Evolutionary conservation across 2,113 vertebrate genomes (phyloP).

Genomic region (Pseudonaja textilis): DNA sequence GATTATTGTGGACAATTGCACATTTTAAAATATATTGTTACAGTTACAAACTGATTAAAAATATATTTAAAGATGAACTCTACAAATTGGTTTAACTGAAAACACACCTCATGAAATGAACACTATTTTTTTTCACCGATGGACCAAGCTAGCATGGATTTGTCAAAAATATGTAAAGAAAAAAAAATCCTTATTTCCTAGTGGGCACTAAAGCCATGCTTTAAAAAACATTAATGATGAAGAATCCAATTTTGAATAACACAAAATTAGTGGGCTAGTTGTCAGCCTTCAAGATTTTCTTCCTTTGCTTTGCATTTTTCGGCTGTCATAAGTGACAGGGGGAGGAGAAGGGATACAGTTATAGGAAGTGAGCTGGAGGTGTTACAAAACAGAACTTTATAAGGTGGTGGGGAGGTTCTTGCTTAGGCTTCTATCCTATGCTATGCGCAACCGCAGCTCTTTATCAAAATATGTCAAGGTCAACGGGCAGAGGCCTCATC

Average conservation of each 20-base stretch:
- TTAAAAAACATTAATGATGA: neutral
- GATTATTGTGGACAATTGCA: neutral
- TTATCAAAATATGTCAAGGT: too few relatives aligned
- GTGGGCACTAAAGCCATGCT: neutral
- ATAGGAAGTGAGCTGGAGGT: too few relatives aligned
- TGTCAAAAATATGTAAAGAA: neutral
- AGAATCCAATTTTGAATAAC: neutral
- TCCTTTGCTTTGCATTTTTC: too few relatives aligned
- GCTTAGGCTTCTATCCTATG: too few relatives aligned
- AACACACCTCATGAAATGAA: neutral
- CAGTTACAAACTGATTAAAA: neutral
- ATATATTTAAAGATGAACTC: neutral
- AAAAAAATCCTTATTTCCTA: neutral
- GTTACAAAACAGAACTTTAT: too few relatives aligned
- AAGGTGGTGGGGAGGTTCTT: too few relatives aligned
- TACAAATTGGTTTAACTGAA: neutral
- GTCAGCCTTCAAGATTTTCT: too few relatives aligned
- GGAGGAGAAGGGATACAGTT: too few relatives aligned
- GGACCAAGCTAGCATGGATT: neutral
- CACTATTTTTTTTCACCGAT: neutral
- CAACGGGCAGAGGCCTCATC: too few relatives aligned
- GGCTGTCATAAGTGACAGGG: too few relatives aligned
- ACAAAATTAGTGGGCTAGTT: neutral
- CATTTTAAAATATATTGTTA: neutral
- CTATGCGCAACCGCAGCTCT: too few relatives aligned